These are phyloP conservation scores for Vimba vimba DNA, from an alignment of 2,113 vertebrate species.

Conservation along the genomic window DNA sequence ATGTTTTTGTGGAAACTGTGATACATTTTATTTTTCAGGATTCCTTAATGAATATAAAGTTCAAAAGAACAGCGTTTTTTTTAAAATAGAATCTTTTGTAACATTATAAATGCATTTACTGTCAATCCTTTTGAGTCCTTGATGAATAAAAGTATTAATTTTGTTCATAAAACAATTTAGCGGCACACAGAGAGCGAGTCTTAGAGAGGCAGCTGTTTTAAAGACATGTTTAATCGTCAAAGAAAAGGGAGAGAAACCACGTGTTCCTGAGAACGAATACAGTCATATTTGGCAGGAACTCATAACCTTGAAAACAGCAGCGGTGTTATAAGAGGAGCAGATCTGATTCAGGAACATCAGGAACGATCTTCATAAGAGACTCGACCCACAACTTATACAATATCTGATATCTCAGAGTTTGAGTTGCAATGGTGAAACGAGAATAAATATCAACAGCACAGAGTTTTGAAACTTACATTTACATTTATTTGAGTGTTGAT, in stretches of 20 bases:
- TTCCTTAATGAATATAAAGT: too few species aligned
- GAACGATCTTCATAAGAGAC: background rate
- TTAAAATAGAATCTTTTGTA: too few species aligned
- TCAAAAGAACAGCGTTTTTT: too few species aligned
- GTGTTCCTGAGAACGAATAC: background rate
- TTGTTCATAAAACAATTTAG: background rate
- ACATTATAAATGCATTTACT: too few species aligned
- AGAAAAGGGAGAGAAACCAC: background rate
- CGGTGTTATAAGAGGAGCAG: background rate
- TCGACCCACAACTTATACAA: background rate
- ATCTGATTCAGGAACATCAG: background rate
- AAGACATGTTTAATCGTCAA: background rate
- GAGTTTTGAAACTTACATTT: background rate
- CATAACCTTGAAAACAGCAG: constrained; percentile 49
- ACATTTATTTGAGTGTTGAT: too few species aligned
- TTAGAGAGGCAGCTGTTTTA: background rate
- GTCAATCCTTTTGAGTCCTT: too few species aligned
- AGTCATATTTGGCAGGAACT: background rate
- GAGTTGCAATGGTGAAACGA: background rate
- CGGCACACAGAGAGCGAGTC: background rate
- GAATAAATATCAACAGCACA: background rate
- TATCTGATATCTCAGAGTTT: background rate
- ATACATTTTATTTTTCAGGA: too few species aligned
- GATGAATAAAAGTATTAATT: too few species aligned
- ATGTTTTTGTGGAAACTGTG: too few species aligned